Base-by-base conservation (phyloP, 2,888 invertebrate genomes). In the Eristalis arbustorum region DNA sequence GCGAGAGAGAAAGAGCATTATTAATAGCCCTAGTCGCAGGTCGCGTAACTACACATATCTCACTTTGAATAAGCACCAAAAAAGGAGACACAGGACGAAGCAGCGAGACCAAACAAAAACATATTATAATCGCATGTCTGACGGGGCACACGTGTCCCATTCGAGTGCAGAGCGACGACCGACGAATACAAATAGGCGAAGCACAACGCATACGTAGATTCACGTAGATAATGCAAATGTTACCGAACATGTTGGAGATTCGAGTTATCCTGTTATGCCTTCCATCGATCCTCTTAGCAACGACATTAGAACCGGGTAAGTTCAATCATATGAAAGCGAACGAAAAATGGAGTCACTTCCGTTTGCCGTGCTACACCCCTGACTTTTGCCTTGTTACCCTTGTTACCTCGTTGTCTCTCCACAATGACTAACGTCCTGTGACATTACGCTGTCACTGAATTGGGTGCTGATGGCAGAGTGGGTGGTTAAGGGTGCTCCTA, bases 271-370 rank as follows among this genome's bases (percentile, higher is more conserved):
- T 93, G 88, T 91, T 93, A 89, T 93, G 93, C 91, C 91, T 93
- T 90, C 93, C 93, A 90, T 92, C 93, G 88, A 91, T 93, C 89
- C 89, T 93, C 87, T 90, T 93, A 90, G 93, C 93, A 89, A 93
- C 93, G 84, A 93, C 93, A 77, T 89, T 92, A 89, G 92, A 93
- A 90, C 92, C 93, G 91, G 92, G 93, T 93, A 89, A 90, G 90
- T 90, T 72, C 57, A 82, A 82, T 71, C 73, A 59, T 82, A 66
- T 40, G 59, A 4, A 22, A 61, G 28, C 11, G 23, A 3, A 18
- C 11, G 18, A 42, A 71, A 72, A 72, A 13, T 62, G 42, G 49
- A 49, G 18, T 49, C 18, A 18, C 8, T 49, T 49, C 42, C 42
- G n/a, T 42, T 49, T 18, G 1, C 18, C 0, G 3, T 1, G 3